A percentile compares a stretch with the other conserved stretches of the same genome.
phyloP scores from a whole-genome alignment of 2,113 vertebrate species.

The Misgurnus anguillicaudatus region DNA sequence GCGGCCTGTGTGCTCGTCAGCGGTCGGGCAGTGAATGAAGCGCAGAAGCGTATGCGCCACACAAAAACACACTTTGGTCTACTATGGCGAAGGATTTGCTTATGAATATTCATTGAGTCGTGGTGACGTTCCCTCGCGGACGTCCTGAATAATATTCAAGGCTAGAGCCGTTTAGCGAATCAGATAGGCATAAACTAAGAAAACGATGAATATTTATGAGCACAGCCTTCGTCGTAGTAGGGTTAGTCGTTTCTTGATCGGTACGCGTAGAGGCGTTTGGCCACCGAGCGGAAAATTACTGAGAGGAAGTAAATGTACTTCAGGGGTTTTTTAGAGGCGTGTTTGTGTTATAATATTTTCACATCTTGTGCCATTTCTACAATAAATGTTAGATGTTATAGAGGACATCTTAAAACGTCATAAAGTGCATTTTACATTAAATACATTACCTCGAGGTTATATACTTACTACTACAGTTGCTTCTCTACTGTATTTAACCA shows the following conservation, averaged over 20 bases:
- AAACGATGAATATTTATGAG: slow-evolving; percentile 20
- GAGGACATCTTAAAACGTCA: neutral
- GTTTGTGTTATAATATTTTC: neutral
- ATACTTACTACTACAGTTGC: no score
- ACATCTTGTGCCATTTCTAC: neutral
- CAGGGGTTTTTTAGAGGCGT: neutral
- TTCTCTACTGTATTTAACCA: no score
- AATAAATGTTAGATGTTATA: neutral
- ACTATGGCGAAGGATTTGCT: neutral
- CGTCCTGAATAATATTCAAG: neutral
- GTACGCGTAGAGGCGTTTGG: neutral
- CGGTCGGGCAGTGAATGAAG: slow-evolving; percentile 53
- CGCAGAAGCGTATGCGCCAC: neutral
- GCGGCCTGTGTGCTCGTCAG: slow-evolving; percentile 68
- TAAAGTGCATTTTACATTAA: no score
- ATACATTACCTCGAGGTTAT: no score
- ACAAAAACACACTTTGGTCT: slow-evolving; percentile 10
- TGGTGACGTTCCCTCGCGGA: neutral
- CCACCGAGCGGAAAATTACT: slow-evolving; percentile 49
- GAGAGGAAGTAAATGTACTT: slow-evolving; percentile 32
- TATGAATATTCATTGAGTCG: neutral
- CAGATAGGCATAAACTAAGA: neutral
- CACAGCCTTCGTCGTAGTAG: neutral
- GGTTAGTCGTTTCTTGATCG: neutral
- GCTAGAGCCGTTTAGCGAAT: neutral